Evolutionary conservation across 2,888 invertebrate genomes (phyloP).

Genomic region (Alsophila aescularia): DNA sequence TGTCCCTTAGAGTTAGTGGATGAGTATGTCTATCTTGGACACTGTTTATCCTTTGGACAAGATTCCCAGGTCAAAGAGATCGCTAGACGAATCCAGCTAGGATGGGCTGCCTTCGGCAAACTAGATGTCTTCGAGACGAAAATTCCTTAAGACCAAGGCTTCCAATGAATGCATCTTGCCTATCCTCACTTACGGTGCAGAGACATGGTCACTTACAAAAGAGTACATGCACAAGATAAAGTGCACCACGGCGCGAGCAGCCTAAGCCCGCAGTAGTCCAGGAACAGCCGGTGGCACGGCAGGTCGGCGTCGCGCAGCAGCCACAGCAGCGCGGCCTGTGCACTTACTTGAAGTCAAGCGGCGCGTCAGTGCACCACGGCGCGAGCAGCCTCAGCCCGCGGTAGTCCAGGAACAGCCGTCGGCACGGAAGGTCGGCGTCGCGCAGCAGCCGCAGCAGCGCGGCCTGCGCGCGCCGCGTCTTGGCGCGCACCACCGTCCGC

Average conservation of each 20-base stretch:
- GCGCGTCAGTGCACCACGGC: conserved; percentile 95
- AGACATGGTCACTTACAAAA: too few species aligned
- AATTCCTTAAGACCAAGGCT: too few species aligned
- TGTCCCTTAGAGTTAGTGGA: too few species aligned
- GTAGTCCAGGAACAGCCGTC: conserved; percentile 95
- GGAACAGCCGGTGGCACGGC: conserved; percentile 93
- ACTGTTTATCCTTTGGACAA: too few species aligned
- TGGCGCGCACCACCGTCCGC: conserved; percentile 96
- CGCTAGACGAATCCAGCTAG: too few species aligned
- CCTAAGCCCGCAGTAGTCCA: conserved; percentile 96
- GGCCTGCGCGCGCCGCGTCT: conserved; percentile 90
- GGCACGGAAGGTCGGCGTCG: conserved; percentile 91
- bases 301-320: conserved; percentile 92
- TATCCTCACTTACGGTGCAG: conserved; percentile 73
- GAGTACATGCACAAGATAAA: too few species aligned
- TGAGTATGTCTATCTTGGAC: too few species aligned
- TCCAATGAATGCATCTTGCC: too few species aligned
- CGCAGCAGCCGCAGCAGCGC: conserved; percentile 91
- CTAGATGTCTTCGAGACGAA: too few species aligned
- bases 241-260: conserved; percentile 97
- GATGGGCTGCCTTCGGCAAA: too few species aligned
- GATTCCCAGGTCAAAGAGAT: too few species aligned
- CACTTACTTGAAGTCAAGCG: conserved; percentile 79
- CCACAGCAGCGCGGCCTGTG: conserved; percentile 90
- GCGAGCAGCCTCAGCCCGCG: conserved; percentile 95